Evolutionary conservation across 2,797 vertebrate species (phyloP), one percentile per base, ranked within the genome.

Genomic region (Amniataba percoides): DNA sequence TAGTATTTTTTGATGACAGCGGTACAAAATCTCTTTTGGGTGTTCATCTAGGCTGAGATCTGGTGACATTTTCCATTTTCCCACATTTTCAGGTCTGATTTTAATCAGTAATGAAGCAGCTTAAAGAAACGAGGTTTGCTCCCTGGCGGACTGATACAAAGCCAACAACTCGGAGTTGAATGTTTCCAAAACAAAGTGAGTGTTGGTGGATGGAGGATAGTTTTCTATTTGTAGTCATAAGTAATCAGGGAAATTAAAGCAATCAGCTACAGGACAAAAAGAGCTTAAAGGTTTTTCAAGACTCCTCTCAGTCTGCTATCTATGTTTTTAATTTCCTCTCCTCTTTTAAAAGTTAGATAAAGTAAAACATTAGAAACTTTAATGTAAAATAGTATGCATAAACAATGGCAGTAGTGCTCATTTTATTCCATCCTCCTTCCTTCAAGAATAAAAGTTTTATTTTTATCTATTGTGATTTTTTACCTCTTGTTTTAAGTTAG

Each of bases 101-200:
- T 79, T 27, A 52, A 40, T 66, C n/a, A 61, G 36, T 65, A 46
- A 69, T 51, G 21, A 80, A 27, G 34, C 16, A 15, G 51, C 64
- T 46, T 45, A 10, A 9, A 64, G 36, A 77, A 76, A 49, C 2
- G 2, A 25, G 42, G 64, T 55, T 66, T 61, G 18, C 16, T 72
- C 23, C 19, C 58, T 51, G 10, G 46, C 55, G 23, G 62, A 67
- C 43, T 21, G 81, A 31, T 61, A 43, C 4, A 13, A 52, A 13
- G 25, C 56, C 53, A 71, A 53, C 36, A 42, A 6, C 36, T 12
- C 18, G 15, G 21, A 40, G 63, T 16, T n/a, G 4, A 58, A 52
- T 48, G 45, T 66, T 67, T 68, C 53, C n/a, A 69, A 18, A 52
- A 1, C 4, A 9, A 59, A 46, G 15, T n/a, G 36, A 46, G 13